phyloP scores from a whole-genome alignment of 2,797 vertebrate genomes.

The Coranthus polyacanthus region DNA sequence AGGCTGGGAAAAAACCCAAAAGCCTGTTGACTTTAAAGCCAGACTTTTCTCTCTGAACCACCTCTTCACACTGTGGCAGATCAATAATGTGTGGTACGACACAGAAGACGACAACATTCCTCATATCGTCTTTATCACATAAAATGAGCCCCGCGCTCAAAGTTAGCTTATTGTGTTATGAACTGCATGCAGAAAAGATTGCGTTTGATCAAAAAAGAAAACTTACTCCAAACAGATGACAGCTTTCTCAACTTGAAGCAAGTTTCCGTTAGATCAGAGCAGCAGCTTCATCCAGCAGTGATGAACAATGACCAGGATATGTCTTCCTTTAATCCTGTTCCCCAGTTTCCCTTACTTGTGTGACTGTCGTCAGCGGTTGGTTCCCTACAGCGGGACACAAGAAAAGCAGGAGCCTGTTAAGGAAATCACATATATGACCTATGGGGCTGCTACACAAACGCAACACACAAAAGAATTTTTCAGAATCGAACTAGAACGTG shows the following conservation, averaged over 20 bases:
- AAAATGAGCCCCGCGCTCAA: slow-evolving; percentile 20
- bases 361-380: slow-evolving; percentile 30
- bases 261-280: slow-evolving; percentile 44
- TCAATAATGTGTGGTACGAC: slow-evolving; percentile 37
- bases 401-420: slow-evolving; percentile 17
- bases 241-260: slow-evolving; percentile 22
- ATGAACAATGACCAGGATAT: slow-evolving; percentile 64
- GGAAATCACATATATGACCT: slow-evolving; percentile 26
- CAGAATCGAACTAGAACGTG: background rate
- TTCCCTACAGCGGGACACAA: slow-evolving; percentile 32
- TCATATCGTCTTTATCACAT: slow-evolving; percentile 20
- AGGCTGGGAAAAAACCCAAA: slow-evolving; percentile 40
- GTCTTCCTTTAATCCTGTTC: slow-evolving; percentile 55
- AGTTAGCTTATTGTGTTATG: background rate
- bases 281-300: slow-evolving; percentile 49
- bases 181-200: background rate
- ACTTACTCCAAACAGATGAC: slow-evolving; percentile 43
- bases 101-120: slow-evolving; percentile 18
- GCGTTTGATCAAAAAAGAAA: slow-evolving; percentile 23
- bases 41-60: slow-evolving; percentile 34
- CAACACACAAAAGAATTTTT: background rate
- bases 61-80: slow-evolving; percentile 19
- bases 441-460: slow-evolving; percentile 7
- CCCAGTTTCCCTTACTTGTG: slow-evolving; percentile 43
- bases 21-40: slow-evolving; percentile 34